Base-by-base conservation (phyloP, 2,888 invertebrate species). In the Dilophus febrilis region DNA sequence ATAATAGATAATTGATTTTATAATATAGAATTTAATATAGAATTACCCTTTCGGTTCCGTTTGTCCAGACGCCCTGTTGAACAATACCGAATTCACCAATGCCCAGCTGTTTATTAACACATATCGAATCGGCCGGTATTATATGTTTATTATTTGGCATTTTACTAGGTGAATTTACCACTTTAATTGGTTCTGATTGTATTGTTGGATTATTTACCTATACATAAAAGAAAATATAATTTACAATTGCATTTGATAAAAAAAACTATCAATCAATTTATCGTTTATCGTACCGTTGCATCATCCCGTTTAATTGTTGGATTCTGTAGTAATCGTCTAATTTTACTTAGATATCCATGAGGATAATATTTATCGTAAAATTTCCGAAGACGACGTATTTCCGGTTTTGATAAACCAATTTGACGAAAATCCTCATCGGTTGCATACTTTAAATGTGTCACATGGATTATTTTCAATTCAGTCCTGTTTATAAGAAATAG, bases 31-130 rank as follows among this genome's bases (percentile, higher is more conserved):
- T 22, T 19, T 34, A 34, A n/a, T 18, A 28, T 41, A 29, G 42
- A 55, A 66, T 64, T 61, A 87, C 85, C 64, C 90, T 72, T 64
- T 91, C 87, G 42, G 84, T 88, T 49, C 88, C 88, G 55, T 91
- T 88, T 37, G 86, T 87, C 94, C 94, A 95, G 8, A 91, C 86
- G 3, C 94, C 97, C 63, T 94, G 95, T 57, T 94, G 94, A 1
- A 98, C 97, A 12, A 91, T 85, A 4, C 97, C 97, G 66, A 98
- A 98, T 61, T 98, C 95, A 12, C 98, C 97, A 52, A 82, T 84
- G 22, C 97, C 97, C 41, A 98, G 66, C 56, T 91, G 90, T 58
- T 94, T 92, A 58, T 90, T 90, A 36, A 94, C 82, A 43, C 84
- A 80, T 52, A 95, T 90, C 48, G 86, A 81, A 53, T 91, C 90